Percentiles rank a stretch among this genome's conserved stretches.
Evolutionary conservation across 1,140 invertebrate genomes (phyloP).

Genomic region (Dysdera silvatica): DNA sequence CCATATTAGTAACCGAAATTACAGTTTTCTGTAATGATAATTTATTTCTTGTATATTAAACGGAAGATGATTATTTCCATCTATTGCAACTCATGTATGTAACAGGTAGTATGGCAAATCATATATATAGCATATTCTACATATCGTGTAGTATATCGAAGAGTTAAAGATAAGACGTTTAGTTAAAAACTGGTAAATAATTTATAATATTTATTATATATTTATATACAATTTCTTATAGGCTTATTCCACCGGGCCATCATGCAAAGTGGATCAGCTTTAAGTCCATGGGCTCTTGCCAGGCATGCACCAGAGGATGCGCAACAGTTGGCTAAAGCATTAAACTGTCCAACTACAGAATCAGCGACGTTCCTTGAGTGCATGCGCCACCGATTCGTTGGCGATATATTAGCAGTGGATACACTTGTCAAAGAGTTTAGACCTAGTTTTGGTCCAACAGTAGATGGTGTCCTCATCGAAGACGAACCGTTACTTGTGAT

Average conservation of each 20-base stretch:
- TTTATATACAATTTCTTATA: no score
- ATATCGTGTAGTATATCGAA: no score
- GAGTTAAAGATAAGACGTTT: no score
- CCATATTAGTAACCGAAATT: no score
- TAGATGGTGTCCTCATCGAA: constrained; percentile 83
- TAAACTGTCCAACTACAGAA: constrained; percentile 59
- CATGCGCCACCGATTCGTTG: constrained; percentile 66
- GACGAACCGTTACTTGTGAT: constrained; percentile 51
- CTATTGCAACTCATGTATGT: no score
- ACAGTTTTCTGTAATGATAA: no score
- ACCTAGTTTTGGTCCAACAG: constrained; percentile 77
- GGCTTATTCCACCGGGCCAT: constrained; percentile 87
- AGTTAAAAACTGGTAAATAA: no score
- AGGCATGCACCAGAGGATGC: constrained; percentile 78
- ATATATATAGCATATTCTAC: no score
- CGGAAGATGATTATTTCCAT: no score
- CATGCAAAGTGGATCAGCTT: constrained; percentile 85
- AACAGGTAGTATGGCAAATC: no score
- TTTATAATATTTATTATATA: no score
- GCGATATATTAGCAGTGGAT: constrained; percentile 66
- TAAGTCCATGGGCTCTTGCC: constrained; percentile 84
- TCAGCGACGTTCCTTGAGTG: constrained; percentile 64
- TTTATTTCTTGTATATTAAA: no score
- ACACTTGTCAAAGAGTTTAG: constrained; percentile 71
- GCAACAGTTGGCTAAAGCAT: constrained; percentile 69